Conservation (phyloP, 2,888 invertebrate species). For the Lithophane leautieri region DNA sequence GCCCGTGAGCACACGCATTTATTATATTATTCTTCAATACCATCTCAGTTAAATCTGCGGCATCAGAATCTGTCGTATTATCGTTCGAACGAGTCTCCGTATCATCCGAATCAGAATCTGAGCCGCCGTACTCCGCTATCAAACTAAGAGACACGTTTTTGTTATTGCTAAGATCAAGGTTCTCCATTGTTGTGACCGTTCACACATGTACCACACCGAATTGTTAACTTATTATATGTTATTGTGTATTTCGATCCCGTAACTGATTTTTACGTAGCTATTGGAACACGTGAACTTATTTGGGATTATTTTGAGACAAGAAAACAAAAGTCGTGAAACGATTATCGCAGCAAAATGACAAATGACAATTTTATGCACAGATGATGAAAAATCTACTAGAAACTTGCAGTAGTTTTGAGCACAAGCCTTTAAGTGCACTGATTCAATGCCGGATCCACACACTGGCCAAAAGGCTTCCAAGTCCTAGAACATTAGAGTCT, state of each 20-base stretch:
- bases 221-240: slow-evolving; percentile 52
- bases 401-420: slow-evolving; percentile 10
- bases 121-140: slow-evolving; percentile 86
- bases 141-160: slow-evolving; percentile 88
- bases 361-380: slow-evolving; percentile 64
- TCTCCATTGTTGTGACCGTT: slow-evolving; percentile 82
- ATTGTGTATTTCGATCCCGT: slow-evolving; percentile 33
- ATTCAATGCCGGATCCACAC: neutral
- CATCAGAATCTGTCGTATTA: slow-evolving; percentile 83
- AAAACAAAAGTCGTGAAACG: slow-evolving; percentile 67
- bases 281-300: slow-evolving; percentile 59
- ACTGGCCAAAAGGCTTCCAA: neutral
- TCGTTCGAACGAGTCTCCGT: slow-evolving; percentile 79
- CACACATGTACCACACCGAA: slow-evolving; percentile 67
- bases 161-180: slow-evolving; percentile 84
- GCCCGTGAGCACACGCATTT: slow-evolving; percentile 88
- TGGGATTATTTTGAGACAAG: slow-evolving; percentile 66
- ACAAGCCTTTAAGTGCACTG: slow-evolving; percentile 33
- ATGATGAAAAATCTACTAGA: slow-evolving; percentile 23
- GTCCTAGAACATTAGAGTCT: no score
- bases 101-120: slow-evolving; percentile 87
- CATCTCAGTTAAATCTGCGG: slow-evolving; percentile 86
- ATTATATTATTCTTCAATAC: slow-evolving; percentile 88
- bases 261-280: slow-evolving; percentile 45
- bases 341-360: slow-evolving; percentile 68